Evolutionary conservation across 1,140 invertebrate genomes (phyloP).

Genomic region (Apolygus lucorum): DNA sequence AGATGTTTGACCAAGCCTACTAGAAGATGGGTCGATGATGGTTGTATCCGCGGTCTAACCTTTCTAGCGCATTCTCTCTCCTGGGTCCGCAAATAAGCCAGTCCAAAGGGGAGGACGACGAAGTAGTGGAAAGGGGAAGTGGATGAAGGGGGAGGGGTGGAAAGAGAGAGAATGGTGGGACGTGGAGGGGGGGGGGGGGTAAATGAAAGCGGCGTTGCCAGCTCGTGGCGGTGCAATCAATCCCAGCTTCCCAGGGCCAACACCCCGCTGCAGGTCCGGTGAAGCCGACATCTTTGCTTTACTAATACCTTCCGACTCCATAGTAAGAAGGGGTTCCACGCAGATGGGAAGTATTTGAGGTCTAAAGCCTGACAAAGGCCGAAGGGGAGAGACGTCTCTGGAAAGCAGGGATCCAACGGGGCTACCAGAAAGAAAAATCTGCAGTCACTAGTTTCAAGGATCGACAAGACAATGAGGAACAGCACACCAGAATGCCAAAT

Average conservation of each 20-base stretch:
- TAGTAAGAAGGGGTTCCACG: too few species aligned
- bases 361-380: too few species aligned
- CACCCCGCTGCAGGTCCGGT: not conserved
- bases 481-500: too few species aligned
- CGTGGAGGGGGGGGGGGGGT: not conserved
- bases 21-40: not conserved
- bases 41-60: not conserved
- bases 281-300: conserved; percentile 8
- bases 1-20: not conserved
- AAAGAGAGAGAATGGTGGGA: not conserved
- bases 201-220: conserved; percentile 15
- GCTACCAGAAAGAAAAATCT: too few species aligned
- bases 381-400: too few species aligned
- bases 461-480: too few species aligned
- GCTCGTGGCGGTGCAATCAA: conserved; percentile 16
- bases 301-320: too few species aligned
- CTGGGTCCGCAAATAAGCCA: not conserved
- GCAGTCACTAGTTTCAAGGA: too few species aligned
- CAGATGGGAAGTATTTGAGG: too few species aligned
- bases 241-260: conserved; percentile 10
- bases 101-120: not conserved
- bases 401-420: too few species aligned
- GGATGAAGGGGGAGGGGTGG: not conserved
- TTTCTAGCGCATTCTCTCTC: not conserved
- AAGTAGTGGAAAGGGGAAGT: not conserved